phyloP scores from a whole-genome alignment of 2,888 invertebrate species.

The Smittia sp. region DNA sequence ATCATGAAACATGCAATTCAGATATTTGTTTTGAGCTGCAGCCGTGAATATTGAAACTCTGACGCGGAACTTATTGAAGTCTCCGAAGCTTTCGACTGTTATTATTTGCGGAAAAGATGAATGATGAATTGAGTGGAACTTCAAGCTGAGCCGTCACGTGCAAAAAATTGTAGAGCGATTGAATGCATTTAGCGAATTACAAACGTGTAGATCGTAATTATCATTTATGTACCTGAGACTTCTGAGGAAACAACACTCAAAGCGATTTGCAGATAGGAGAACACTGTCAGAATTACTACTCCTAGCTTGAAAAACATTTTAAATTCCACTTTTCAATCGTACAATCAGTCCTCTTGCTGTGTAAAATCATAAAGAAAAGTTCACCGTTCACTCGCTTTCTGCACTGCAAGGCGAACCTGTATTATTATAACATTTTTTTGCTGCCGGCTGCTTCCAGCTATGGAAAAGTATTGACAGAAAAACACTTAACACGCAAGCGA shows the following conservation, averaged over 20 bases:
- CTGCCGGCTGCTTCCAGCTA: not conserved
- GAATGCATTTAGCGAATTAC: not conserved
- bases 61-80: too few species aligned
- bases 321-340: constrained; percentile 32
- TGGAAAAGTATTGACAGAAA: not conserved
- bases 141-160: not conserved
- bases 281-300: constrained; percentile 29
- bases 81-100: too few species aligned
- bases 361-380: constrained; percentile 32
- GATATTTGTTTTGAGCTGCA: constrained; percentile 32
- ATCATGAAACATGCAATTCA: constrained; percentile 40
- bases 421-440: not conserved
- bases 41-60: not conserved
- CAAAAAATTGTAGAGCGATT: not conserved
- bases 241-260: constrained; percentile 38
- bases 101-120: too few species aligned
- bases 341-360: constrained; percentile 25
- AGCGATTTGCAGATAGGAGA: constrained; percentile 31
- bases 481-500: constrained; percentile 38
- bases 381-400: not conserved
- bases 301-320: constrained; percentile 40
- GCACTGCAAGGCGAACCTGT: constrained; percentile 8
- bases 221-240: constrained; percentile 32
- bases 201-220: too few species aligned
- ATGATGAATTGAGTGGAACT: too few species aligned